Conservation (phyloP, 2,797 vertebrate species). For the Pipistrellus nathusii region DNA sequence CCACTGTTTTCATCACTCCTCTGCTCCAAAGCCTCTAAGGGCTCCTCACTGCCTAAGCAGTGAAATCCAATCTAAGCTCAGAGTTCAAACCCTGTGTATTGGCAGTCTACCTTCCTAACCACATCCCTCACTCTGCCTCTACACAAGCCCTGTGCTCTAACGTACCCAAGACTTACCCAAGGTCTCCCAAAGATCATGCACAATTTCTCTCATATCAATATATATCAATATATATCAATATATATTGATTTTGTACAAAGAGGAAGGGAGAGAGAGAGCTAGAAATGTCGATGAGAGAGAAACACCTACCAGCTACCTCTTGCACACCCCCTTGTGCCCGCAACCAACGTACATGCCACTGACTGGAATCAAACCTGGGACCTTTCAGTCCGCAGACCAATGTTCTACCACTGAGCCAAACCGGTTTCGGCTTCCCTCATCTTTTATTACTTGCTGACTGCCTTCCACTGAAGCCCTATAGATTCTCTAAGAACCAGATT, state of each 20-base stretch:
- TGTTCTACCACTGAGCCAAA: too few relatives aligned
- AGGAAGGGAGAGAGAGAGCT: too few relatives aligned
- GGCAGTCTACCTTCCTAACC: not conserved
- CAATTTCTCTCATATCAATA: not conserved
- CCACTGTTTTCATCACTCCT: not conserved
- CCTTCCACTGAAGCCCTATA: not conserved
- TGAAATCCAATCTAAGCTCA: not conserved
- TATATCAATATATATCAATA: too few relatives aligned
- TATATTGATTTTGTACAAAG: too few relatives aligned
- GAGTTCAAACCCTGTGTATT: not conserved
- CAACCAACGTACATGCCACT: too few relatives aligned
- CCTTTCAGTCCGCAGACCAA: too few relatives aligned
- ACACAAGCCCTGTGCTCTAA: not conserved
- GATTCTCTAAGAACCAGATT: not conserved
- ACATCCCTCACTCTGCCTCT: not conserved
- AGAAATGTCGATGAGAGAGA: too few relatives aligned
- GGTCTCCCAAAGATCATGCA: not conserved
- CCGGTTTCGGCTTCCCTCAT: not conserved
- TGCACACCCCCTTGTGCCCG: too few relatives aligned
- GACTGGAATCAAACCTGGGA: too few relatives aligned
- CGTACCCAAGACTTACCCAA: not conserved
- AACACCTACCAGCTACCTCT: too few relatives aligned
- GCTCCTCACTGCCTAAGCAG: not conserved
- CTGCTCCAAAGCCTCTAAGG: not conserved
- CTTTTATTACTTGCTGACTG: not conserved